Percentiles rank a stretch among this genome's conserved stretches.
phyloP scores from a whole-genome alignment of 1,140 invertebrate genomes.

The Manduca sexta region DNA sequence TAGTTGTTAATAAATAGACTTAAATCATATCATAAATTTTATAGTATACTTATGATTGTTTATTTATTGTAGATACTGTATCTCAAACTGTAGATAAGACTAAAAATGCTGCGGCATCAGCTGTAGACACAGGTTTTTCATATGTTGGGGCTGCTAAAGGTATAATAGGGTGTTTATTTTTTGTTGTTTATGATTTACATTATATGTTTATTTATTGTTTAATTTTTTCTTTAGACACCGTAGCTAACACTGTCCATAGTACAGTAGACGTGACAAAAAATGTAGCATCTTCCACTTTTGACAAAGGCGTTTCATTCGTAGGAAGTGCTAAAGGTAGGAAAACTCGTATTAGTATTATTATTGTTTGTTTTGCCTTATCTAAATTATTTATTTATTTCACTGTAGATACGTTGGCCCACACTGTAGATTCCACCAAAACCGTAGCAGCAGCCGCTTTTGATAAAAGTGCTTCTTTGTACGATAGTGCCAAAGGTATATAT shows the following conservation, averaged over 20 bases:
- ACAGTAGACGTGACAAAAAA: slow-evolving; percentile 50
- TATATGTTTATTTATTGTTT: neutral
- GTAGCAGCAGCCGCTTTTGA: slow-evolving; percentile 6
- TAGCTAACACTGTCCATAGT: slow-evolving; percentile 23
- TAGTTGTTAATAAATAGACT: slow-evolving; percentile 7
- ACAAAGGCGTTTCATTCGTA: slow-evolving; percentile 37
- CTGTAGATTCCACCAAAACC: slow-evolving; percentile 12
- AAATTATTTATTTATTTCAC: neutral
- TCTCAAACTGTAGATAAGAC: slow-evolving; percentile 16
- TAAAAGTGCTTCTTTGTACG: slow-evolving; percentile 4
- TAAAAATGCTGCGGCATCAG: no score
- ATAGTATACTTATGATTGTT: neutral
- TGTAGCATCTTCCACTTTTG: slow-evolving; percentile 35
- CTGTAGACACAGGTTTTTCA: no score
- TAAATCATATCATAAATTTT: slow-evolving; percentile 1
- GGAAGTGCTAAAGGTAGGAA: slow-evolving; percentile 42
- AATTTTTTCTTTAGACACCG: slow-evolving; percentile 12
- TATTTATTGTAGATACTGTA: slow-evolving; percentile 6
- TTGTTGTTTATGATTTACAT: neutral
- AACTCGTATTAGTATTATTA: neutral
- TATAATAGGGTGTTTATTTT: neutral
- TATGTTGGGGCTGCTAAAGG: no score
- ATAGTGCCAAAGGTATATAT: slow-evolving; percentile 10
- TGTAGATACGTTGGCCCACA: slow-evolving; percentile 14
- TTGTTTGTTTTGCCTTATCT: neutral